A percentile compares a stretch with the other conserved stretches of the same genome.
Conservation (phyloP, 1,140 invertebrate genomes). For the Cherax destructor region DNA sequence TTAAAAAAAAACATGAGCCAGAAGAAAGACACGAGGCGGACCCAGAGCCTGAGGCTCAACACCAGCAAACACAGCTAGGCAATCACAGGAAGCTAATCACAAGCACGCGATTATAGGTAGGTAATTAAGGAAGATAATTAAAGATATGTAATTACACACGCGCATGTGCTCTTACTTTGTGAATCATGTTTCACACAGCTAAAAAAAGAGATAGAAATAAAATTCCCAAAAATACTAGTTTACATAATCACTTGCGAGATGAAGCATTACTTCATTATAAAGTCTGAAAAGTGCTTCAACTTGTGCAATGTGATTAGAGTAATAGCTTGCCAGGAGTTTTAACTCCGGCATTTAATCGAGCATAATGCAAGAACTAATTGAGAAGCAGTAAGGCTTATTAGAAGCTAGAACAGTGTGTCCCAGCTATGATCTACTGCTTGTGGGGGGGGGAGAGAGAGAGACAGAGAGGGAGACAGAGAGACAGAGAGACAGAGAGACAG, state of each 20-base stretch:
- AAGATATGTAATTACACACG: neutral
- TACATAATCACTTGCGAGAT: neutral
- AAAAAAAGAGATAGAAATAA: neutral
- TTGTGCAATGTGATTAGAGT: neutral
- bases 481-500: neutral
- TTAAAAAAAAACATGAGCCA: too few relatives aligned
- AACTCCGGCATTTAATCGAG: neutral
- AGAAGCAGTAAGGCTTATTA: neutral
- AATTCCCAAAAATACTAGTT: neutral
- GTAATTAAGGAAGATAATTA: too few relatives aligned
- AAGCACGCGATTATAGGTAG: too few relatives aligned
- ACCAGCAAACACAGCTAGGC: too few relatives aligned
- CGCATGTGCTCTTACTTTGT: neutral
- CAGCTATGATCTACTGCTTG: neutral
- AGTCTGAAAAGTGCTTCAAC: slow-evolving; percentile 5
- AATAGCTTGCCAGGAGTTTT: neutral
- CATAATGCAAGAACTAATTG: slow-evolving; percentile 2
- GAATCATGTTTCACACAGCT: neutral
- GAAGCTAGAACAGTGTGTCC: neutral
- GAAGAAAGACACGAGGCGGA: too few relatives aligned
- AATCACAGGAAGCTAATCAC: too few relatives aligned
- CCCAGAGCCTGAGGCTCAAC: too few relatives aligned
- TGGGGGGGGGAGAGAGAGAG: neutral
- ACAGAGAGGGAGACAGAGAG: neutral
- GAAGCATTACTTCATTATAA: neutral